These are phyloP conservation scores for Nesogale talazaci DNA, from an alignment of 2,113 vertebrate species.

Conservation along the genomic window DNA sequence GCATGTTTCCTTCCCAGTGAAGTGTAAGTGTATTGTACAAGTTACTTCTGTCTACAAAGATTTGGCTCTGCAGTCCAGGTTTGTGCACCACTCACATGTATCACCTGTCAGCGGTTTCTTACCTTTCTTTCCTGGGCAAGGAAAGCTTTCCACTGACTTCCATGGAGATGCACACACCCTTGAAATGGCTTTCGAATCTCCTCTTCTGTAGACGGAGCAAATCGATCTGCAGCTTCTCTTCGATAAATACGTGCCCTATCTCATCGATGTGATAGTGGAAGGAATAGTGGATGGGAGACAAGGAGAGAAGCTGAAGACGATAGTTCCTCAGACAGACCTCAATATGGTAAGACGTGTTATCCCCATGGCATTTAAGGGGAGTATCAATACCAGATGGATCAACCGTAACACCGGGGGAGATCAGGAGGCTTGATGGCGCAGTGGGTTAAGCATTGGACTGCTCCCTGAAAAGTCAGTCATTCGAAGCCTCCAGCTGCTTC, in stretches of 20 bases:
- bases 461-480: too few relatives aligned
- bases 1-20: background rate
- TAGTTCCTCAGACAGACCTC: constrained; percentile 95
- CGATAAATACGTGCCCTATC: constrained; percentile 93
- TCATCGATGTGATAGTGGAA: constrained; percentile 93
- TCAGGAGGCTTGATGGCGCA: too few relatives aligned
- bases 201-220: constrained; percentile 85
- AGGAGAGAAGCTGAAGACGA: constrained; percentile 91
- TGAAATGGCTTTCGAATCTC: background rate
- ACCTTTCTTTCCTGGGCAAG: background rate
- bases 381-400: background rate
- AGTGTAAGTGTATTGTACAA: accelerated
- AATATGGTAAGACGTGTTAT: constrained; percentile 93
- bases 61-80: accelerated
- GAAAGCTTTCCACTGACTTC: background rate
- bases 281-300: constrained; percentile 92
- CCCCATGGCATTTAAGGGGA: accelerated
- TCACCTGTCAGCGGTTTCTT: too few relatives aligned
- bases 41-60: background rate
- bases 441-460: too few relatives aligned
- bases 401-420: too few relatives aligned
- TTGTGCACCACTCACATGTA: too few relatives aligned
- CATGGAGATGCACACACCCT: background rate
- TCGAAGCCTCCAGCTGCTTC: too few relatives aligned
- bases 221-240: constrained; percentile 88